phyloP scores from a whole-genome alignment of 2,888 invertebrate genomes.

The Aphelenchoides bicaudatus region DNA sequence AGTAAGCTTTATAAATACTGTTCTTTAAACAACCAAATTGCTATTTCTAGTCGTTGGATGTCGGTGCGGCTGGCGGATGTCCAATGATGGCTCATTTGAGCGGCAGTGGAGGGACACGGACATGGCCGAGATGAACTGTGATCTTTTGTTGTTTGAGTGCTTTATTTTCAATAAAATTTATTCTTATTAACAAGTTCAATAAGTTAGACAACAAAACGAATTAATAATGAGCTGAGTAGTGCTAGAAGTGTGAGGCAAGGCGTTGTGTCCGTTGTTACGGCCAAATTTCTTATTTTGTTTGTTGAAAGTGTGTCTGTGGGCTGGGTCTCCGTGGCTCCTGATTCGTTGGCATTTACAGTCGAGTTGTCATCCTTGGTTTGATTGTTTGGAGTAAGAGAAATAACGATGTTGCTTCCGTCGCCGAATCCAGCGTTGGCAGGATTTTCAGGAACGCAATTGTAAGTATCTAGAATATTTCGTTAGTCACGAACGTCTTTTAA shows the following conservation, averaged over 20 bases:
- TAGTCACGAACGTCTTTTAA: too few species aligned
- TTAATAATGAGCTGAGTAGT: not conserved
- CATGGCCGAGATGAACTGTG: conserved; percentile 13
- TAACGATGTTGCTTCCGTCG: conserved; percentile 33
- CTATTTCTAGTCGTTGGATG: conserved; percentile 23
- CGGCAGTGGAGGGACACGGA: conserved; percentile 3
- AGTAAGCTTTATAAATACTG: not conserved
- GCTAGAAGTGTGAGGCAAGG: not conserved
- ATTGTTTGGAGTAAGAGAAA: conserved; percentile 38
- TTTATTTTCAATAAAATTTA: too few species aligned
- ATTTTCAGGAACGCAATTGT: conserved; percentile 57
- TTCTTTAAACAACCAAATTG: not conserved
- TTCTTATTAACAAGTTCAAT: too few species aligned
- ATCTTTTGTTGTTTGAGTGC: too few species aligned
- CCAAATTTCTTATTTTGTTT: not conserved
- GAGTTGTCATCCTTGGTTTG: not conserved
- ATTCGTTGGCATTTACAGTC: not conserved
- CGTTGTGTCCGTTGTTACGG: not conserved
- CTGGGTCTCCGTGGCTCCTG: too few species aligned
- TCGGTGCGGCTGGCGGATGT: conserved; percentile 33
- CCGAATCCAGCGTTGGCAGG: conserved; percentile 44
- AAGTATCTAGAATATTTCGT: too few species aligned
- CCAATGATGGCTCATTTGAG: conserved; percentile 44
- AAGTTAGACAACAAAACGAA: conserved; percentile 1
- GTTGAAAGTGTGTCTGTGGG: too few species aligned